A percentile compares a stretch with the other conserved stretches of the same genome.
Conservation (phyloP, 2,797 vertebrate species). For the Phaenicophaeus curvirostris region DNA sequence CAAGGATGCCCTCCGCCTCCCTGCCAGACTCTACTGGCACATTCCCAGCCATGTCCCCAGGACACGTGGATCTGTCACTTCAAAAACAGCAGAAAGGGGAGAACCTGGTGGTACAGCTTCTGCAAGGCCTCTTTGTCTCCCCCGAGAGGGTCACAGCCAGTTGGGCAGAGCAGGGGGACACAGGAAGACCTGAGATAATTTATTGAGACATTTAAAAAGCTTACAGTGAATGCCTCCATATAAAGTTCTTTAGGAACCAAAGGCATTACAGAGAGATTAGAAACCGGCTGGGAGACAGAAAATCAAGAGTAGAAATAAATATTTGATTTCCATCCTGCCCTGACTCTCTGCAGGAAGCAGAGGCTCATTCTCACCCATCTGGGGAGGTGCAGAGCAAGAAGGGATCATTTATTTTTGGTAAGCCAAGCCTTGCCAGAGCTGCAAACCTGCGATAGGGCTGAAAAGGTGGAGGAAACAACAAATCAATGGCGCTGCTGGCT, state of each 20-base stretch:
- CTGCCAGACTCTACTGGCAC: not conserved
- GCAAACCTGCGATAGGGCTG: not conserved
- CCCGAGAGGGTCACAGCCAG: not conserved
- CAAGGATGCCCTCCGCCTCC: not conserved
- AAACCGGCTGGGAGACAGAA: not conserved
- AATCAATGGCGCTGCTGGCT: not conserved
- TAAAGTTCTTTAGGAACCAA: not conserved
- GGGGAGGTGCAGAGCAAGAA: not conserved
- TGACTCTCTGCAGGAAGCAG: not conserved
- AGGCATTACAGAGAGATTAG: not conserved
- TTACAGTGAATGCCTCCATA: not conserved
- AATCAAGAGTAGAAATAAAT: conserved; percentile 48
- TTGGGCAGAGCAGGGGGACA: not conserved
- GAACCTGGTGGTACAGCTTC: rapidly evolving
- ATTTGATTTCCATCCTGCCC: conserved; percentile 54
- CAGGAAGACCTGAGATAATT: not conserved
- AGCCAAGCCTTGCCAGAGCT: not conserved
- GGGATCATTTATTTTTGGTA: not conserved
- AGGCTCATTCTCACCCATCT: not conserved
- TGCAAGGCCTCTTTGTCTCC: not conserved
- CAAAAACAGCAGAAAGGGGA: not conserved
- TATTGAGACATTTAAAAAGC: conserved; percentile 9
- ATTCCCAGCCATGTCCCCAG: not conserved
- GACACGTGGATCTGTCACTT: not conserved
- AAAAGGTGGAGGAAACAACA: conserved; percentile 19